Evolutionary conservation across 92 coral and sea anemone genomes (phyloP), one percentile per base, ranked within the genome.

Genomic region (Phenganax subtilis): DNA sequence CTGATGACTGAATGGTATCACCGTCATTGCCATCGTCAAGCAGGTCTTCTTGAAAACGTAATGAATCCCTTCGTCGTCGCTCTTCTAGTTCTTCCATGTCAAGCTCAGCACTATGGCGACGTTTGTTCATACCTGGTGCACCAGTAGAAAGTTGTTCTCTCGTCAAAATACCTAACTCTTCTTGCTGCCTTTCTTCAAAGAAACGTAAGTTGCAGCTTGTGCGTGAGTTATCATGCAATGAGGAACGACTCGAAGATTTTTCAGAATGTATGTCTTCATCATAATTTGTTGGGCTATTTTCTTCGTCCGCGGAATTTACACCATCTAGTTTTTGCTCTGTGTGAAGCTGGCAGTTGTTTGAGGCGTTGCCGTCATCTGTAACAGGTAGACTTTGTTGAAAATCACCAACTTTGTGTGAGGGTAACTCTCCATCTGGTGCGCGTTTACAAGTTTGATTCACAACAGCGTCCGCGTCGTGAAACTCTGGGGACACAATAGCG

Each of bases 31-130:
- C 55, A 51, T 12, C 61, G 55, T 44, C 10, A 10, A 37, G 56
- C 1, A 17, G 31, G 8, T 27, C 80, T 9, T 16, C 80, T 52
- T 20, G 51, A 55, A 28, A 10, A 55, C n/a, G 37, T 28, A 53
- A 10, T 9, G 61, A 9, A 8, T 75, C 80, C 54, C 61, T 54
- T 17, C 63, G 31, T 54, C 80, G 54, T 27, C 64, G 28, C 64
- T 75, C 80, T 55, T 75, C 80, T 10, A 75, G 15, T 44, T 75
- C 80, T 10, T 54, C 62, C 80, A 75, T 75, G 20, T 75, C 80
- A 12, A 75, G 80, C 12, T 57, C 61, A 52, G 60, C 55, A 28
- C 62, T 54, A 8, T 10, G 58, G 20, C n/a, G 59, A 12, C 47
- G 63, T 8, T 55, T 27, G 9, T 75, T 62, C 28, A 10, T 15